Evolutionary conservation across 2,888 invertebrate species (phyloP).

Genomic region (Temnothorax rugatulus): DNA sequence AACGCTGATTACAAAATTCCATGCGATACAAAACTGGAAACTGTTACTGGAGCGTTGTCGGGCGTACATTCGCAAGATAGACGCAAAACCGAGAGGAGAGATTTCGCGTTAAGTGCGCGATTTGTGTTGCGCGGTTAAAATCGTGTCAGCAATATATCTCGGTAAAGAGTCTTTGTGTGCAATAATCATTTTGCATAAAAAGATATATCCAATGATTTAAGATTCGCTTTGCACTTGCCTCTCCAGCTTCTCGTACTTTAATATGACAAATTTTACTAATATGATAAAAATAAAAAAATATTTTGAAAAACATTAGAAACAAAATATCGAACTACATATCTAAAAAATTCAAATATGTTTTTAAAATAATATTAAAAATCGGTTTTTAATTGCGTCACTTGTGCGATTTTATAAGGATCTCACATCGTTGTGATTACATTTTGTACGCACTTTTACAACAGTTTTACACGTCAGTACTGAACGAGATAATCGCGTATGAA

Average conservation of each 20-base stretch:
- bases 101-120: neutral
- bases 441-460: neutral
- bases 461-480: neutral
- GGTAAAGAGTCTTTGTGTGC: neutral
- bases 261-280: neutral
- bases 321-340: neutral
- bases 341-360: neutral
- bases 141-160: neutral
- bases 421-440: slow-evolving; percentile 2
- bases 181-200: slow-evolving; percentile 3
- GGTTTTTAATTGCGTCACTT: neutral
- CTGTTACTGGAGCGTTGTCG: neutral
- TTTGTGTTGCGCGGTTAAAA: neutral
- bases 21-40: neutral
- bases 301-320: neutral
- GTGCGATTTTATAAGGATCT: neutral
- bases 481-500: neutral
- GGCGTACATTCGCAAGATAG: neutral
- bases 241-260: neutral
- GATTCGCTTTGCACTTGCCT: neutral
- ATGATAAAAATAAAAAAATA: neutral
- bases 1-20: neutral
- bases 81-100: neutral
- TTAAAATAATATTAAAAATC: neutral
- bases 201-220: neutral